Conservation (phyloP, 2,113 vertebrate genomes). For the Anguilla rostrata region DNA sequence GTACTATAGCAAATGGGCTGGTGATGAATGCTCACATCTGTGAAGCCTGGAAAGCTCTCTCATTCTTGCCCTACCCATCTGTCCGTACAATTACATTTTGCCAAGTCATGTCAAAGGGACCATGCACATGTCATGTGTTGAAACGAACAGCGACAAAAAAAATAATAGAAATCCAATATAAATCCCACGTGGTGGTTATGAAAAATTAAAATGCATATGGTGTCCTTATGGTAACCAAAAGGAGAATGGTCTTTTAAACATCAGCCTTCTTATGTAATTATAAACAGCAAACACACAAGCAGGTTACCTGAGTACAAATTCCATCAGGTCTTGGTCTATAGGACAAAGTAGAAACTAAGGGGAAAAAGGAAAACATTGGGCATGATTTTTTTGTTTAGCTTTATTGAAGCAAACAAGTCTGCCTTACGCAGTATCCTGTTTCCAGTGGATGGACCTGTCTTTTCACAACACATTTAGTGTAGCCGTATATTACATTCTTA, state of each 20-base stretch:
- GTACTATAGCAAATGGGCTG: too few species aligned
- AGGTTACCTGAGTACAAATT: not conserved
- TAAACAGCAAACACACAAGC: not conserved
- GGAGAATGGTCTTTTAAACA: not conserved
- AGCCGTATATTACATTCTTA: not conserved
- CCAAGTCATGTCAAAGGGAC: slow-evolving; percentile 9
- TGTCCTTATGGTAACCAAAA: not conserved
- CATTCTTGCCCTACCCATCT: not conserved
- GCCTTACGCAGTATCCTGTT: not conserved
- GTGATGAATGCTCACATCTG: not conserved
- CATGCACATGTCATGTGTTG: not conserved
- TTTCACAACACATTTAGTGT: too few species aligned
- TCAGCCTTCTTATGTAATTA: not conserved
- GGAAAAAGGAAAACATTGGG: not conserved
- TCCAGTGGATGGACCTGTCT: not conserved
- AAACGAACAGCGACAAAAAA: not conserved
- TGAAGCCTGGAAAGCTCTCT: not conserved
- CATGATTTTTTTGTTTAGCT: not conserved
- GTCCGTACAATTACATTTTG: not conserved
- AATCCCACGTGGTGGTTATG: not conserved
- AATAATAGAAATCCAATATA: not conserved
- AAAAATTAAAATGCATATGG: not conserved
- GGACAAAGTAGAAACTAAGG: not conserved
- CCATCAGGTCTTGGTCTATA: not conserved
- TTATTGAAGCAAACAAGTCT: too few species aligned